Evolutionary conservation across 2,113 vertebrate genomes (phyloP).

Genomic region (Eudyptes chrysolophus): DNA sequence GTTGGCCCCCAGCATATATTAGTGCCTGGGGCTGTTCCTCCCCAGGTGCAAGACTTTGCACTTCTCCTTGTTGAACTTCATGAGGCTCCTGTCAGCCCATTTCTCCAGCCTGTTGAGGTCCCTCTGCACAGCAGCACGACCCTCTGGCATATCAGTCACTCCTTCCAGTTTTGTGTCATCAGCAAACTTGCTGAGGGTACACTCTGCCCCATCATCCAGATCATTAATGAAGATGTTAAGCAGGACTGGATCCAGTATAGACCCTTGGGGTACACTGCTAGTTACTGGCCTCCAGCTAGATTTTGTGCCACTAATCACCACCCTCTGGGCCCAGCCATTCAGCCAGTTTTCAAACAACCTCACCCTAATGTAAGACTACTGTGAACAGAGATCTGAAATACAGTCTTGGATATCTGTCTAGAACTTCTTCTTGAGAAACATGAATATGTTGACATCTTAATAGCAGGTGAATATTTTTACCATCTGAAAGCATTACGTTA

Average conservation of each 20-base stretch:
- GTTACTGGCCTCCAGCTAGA: neutral
- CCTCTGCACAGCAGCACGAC: neutral
- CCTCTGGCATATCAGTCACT: neutral
- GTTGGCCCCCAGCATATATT: accelerated
- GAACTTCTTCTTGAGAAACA: neutral
- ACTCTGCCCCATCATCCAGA: neutral
- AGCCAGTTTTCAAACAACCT: neutral
- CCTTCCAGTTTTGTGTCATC: neutral
- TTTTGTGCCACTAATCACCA: neutral
- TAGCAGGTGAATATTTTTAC: neutral
- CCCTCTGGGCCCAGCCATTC: no score
- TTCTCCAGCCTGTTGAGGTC: neutral
- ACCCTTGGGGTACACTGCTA: accelerated
- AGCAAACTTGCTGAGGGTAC: neutral
- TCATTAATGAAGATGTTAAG: neutral
- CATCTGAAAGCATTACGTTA: neutral
- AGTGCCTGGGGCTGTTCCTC: neutral
- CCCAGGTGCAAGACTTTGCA: neutral
- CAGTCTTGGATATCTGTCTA: neutral
- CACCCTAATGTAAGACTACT: neutral
- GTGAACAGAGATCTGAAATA: neutral
- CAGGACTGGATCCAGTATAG: neutral
- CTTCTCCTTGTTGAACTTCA: neutral
- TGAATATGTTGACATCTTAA: neutral
- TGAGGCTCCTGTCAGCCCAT: accelerated